Conservation (phyloP, 1,140 invertebrate genomes). For the Battus philenor region DNA sequence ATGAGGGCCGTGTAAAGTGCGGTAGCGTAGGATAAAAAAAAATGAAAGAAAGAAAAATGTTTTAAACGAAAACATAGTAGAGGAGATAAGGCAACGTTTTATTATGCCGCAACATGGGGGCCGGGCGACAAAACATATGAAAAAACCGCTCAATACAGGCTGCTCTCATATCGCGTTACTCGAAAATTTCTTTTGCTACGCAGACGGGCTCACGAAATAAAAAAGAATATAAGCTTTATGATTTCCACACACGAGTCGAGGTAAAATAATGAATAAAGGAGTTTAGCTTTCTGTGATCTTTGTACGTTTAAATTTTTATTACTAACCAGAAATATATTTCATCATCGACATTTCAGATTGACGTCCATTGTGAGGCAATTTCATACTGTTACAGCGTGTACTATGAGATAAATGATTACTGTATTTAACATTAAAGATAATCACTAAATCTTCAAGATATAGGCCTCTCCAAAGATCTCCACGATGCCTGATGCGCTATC, state of each 20-base stretch:
- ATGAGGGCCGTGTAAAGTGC: conserved; percentile 48
- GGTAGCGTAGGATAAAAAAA: conserved; percentile 53
- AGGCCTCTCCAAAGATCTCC: too few species aligned
- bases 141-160: conserved; percentile 40
- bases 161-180: conserved; percentile 40
- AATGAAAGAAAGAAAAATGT: conserved; percentile 57
- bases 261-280: background rate
- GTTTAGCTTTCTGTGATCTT: too few species aligned
- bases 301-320: too few species aligned
- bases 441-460: too few species aligned
- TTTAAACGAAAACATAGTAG: conserved; percentile 63
- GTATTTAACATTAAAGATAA: too few species aligned
- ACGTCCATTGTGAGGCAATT: too few species aligned
- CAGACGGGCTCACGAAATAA: conserved; percentile 25
- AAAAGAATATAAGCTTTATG: conserved; percentile 7
- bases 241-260: background rate
- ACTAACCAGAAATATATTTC: too few species aligned
- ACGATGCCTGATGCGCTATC: too few species aligned
- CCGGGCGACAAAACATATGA: conserved; percentile 43
- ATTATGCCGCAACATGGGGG: conserved; percentile 60
- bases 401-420: too few species aligned
- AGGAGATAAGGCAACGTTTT: conserved; percentile 60
- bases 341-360: background rate
- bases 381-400: too few species aligned
- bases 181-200: conserved; percentile 32